Percentiles rank a stretch among this genome's conserved stretches.
phyloP scores from a whole-genome alignment of 2,113 vertebrate genomes.

The Pogona vitticeps region DNA sequence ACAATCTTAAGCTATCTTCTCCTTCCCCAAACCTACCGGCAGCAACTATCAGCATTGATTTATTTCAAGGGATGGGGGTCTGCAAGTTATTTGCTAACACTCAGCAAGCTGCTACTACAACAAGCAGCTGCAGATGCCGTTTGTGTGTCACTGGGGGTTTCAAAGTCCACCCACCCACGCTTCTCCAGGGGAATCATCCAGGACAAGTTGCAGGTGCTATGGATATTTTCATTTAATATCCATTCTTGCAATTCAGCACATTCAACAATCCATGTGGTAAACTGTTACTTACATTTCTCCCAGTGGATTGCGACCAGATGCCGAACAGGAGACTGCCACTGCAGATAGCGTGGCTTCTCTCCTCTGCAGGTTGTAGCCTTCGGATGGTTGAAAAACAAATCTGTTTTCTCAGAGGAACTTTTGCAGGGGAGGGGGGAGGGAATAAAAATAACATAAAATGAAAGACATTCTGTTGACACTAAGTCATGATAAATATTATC shows the following conservation, averaged over 20 bases:
- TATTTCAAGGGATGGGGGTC: constrained; percentile 69
- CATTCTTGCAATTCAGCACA: constrained; percentile 88
- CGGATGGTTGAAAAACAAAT: constrained; percentile 75
- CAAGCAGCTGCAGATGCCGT: constrained; percentile 80
- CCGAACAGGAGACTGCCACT: constrained; percentile 68
- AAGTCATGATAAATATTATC: constrained; percentile 68
- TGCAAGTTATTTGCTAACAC: constrained; percentile 70
- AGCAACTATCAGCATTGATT: constrained; percentile 65
- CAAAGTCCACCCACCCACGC: constrained; percentile 78
- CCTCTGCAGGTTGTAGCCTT: constrained; percentile 67
- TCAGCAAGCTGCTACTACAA: constrained; percentile 73
- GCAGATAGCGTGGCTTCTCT: constrained; percentile 66
- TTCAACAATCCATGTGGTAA: constrained; percentile 85
- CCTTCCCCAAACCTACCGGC: constrained; percentile 57
- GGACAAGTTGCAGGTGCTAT: constrained; percentile 84
- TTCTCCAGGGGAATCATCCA: constrained; percentile 77
- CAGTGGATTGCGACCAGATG: constrained; percentile 70
- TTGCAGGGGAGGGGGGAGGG: constrained; percentile 32
- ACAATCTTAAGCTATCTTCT: constrained; percentile 48
- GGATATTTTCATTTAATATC: constrained; percentile 87
- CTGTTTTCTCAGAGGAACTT: constrained; percentile 62
- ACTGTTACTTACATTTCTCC: constrained; percentile 82
- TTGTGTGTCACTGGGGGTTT: constrained; percentile 73
- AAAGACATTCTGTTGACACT: constrained; percentile 72
- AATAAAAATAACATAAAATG: constrained; percentile 43